Conservation (phyloP, 2,113 vertebrate species). For the Anseranas semipalmata region DNA sequence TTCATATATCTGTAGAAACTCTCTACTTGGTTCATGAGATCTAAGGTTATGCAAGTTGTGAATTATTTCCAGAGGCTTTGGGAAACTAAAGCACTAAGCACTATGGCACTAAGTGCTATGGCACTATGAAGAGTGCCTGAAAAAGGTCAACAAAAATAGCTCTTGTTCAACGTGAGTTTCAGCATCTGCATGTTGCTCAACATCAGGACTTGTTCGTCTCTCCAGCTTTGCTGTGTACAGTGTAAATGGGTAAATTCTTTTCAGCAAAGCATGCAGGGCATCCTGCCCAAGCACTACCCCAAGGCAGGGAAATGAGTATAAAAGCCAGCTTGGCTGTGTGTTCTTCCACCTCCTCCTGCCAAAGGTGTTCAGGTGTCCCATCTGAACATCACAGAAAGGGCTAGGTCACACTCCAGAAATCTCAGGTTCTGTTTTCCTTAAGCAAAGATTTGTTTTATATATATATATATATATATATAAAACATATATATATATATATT, state of each 20-base stretch:
- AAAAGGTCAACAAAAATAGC: neutral
- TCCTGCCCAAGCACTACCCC: neutral
- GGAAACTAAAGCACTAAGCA: neutral
- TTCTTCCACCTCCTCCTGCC: neutral
- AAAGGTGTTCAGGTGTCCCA: neutral
- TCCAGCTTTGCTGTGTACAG: neutral
- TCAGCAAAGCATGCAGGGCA: neutral
- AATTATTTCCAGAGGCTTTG: neutral
- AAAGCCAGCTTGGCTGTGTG: neutral
- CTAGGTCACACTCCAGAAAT: neutral
- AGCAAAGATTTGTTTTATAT: neutral
- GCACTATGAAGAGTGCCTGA: neutral
- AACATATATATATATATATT: too few relatives aligned
- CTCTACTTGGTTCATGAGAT: neutral
- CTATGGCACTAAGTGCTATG: too few relatives aligned
- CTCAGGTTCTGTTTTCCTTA: neutral
- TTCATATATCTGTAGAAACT: neutral
- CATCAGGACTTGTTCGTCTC: neutral
- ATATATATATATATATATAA: too few relatives aligned
- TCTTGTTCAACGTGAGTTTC: neutral
- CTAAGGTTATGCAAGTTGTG: neutral
- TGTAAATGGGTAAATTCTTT: neutral
- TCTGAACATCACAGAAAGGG: neutral
- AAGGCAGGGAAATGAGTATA: accelerated
- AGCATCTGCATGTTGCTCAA: neutral